Evolutionary conservation across 1,140 invertebrate genomes (phyloP).

Genomic region (Acyrthosiphon pisum): DNA sequence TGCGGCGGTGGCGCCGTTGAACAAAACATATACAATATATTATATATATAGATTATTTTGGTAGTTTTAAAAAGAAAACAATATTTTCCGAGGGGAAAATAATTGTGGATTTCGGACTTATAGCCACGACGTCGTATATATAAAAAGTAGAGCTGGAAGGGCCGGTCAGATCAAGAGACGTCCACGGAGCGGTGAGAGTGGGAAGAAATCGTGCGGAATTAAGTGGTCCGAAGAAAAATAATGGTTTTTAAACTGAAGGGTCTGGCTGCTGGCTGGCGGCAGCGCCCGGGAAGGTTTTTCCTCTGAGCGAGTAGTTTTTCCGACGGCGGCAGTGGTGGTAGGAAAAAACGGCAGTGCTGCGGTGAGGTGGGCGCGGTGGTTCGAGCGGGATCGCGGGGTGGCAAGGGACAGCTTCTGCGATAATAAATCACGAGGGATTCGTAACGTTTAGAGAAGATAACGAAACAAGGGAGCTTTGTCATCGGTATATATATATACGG

Average conservation of each 20-base stretch:
- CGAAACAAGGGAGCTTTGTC: slow-evolving; percentile 57
- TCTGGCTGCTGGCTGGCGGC: not conserved
- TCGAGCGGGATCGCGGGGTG: not conserved
- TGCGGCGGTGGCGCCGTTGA: too few relatives aligned
- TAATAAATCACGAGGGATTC: slow-evolving; percentile 55
- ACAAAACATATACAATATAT: not conserved
- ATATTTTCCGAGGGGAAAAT: not conserved
- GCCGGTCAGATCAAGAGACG: not conserved
- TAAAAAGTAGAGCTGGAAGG: not conserved
- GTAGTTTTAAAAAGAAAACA: not conserved
- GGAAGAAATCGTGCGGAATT: slow-evolving; percentile 34
- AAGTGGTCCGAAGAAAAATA: slow-evolving; percentile 45
- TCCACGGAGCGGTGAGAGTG: not conserved
- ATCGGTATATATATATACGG: slow-evolving; percentile 15
- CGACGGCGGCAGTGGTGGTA: not conserved
- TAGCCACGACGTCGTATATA: not conserved
- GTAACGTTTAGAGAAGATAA: slow-evolving; percentile 52
- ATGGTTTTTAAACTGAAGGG: slow-evolving; percentile 24
- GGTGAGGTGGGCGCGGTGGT: not conserved
- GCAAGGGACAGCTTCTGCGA: slow-evolving; percentile 11
- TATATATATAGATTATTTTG: not conserved
- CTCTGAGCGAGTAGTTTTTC: slow-evolving; percentile 22
- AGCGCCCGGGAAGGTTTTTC: not conserved
- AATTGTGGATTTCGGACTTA: not conserved
- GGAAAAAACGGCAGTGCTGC: not conserved